Percentiles rank a stretch among this genome's conserved stretches.
These are phyloP conservation scores for Chrysogorgia sp. DNA, from an alignment of 92 coral and sea anemone genomes.

Conservation along the genomic window DNA sequence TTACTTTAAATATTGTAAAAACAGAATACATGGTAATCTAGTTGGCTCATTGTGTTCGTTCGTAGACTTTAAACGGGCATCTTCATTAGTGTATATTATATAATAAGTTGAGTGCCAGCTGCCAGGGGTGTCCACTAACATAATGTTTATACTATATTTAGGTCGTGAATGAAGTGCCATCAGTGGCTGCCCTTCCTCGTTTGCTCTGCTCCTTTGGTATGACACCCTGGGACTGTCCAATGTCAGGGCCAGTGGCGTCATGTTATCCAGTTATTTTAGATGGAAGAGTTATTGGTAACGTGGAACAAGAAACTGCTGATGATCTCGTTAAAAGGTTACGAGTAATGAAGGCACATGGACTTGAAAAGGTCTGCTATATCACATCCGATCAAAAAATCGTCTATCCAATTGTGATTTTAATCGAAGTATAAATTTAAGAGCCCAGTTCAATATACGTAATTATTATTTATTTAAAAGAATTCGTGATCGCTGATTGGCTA, in stretches of 20 bases:
- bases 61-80: not conserved
- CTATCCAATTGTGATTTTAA: no score
- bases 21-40: no score
- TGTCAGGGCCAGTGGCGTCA: constrained; percentile 66
- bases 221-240: constrained; percentile 77
- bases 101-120: not conserved
- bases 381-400: not conserved
- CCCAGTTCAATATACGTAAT: not conserved
- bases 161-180: constrained; percentile 75
- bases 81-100: not conserved
- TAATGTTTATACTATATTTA: constrained; percentile 3
- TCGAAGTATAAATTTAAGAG: no score
- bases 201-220: constrained; percentile 89
- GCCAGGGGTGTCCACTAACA: not conserved
- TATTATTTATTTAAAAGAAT: no score
- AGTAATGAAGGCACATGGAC: constrained; percentile 77
- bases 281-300: constrained; percentile 87
- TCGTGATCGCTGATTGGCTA: no score
- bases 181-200: constrained; percentile 74
- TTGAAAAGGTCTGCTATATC: constrained; percentile 68
- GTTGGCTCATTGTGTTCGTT: no score
- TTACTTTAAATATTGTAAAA: no score
- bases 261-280: constrained; percentile 83
- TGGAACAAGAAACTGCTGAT: constrained; percentile 83
- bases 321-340: constrained; percentile 79